phyloP scores from a whole-genome alignment of 1,140 invertebrate genomes.

The Plectrocnemia conspersa region DNA sequence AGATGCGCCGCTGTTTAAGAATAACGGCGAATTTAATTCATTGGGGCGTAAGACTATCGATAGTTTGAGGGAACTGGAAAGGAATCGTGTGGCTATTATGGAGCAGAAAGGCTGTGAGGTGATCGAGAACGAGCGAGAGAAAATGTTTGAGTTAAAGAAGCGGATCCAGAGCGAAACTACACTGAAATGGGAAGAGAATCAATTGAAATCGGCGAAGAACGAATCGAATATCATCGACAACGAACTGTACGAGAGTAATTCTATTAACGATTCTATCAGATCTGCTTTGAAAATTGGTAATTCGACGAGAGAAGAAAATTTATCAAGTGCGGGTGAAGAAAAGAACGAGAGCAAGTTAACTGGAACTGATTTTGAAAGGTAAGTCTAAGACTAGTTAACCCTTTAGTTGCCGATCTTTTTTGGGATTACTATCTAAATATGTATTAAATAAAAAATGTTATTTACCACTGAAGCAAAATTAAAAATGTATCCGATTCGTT shows the following conservation, averaged over 20 bases:
- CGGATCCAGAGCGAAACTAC: conserved; percentile 83
- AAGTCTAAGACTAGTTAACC: background rate
- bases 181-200: conserved; percentile 71
- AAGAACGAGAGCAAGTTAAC: too few species aligned
- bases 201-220: conserved; percentile 7
- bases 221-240: background rate
- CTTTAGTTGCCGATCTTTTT: background rate
- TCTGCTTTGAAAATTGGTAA: background rate
- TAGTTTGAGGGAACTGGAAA: conserved; percentile 84
- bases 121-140: conserved; percentile 82
- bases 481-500: too few species aligned
- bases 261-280: background rate
- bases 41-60: conserved; percentile 80
- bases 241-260: conserved; percentile 2
- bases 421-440: background rate
- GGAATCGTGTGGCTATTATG: conserved; percentile 78
- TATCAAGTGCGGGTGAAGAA: background rate
- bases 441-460: background rate
- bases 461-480: too few species aligned
- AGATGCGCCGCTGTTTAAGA: conserved; percentile 68
- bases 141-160: conserved; percentile 80
- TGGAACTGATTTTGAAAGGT: conserved; percentile 2
- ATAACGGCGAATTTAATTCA: conserved; percentile 60
- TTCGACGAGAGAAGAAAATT: background rate
- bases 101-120: conserved; percentile 88